These are phyloP conservation scores for Entosphenus tridentatus DNA, from an alignment of 2,113 vertebrate species.

Conservation along the genomic window DNA sequence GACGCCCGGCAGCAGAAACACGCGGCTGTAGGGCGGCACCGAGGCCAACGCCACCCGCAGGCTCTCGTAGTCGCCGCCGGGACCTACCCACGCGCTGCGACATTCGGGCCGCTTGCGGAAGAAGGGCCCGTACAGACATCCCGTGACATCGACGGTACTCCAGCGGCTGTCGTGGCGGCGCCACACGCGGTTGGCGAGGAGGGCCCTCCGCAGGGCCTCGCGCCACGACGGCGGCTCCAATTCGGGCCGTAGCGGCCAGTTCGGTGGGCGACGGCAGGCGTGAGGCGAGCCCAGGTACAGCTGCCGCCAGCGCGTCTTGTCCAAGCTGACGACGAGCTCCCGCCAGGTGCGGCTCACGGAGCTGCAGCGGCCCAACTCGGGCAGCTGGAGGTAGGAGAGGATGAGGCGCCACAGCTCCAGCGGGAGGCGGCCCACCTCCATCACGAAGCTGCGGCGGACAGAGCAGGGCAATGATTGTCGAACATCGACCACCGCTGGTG, in stretches of 20 bases:
- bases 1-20: constrained; percentile 39
- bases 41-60: constrained; percentile 34
- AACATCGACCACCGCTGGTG: too few species aligned
- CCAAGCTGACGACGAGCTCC: constrained; percentile 48
- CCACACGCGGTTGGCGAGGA: constrained; percentile 44
- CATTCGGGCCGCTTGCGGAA: constrained; percentile 40
- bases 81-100: constrained; percentile 28
- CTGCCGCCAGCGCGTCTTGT: constrained; percentile 64
- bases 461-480: too few species aligned
- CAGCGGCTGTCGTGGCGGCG: constrained; percentile 25
- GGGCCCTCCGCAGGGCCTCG: constrained; percentile 45
- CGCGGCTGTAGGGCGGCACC: constrained; percentile 32
- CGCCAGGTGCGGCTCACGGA: constrained; percentile 49
- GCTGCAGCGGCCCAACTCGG: constrained; percentile 54
- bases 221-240: constrained; percentile 44
- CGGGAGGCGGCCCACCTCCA: constrained; percentile 35
- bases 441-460: constrained; percentile 9
- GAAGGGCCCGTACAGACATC: constrained; percentile 29
- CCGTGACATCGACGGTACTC: constrained; percentile 30
- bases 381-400: constrained; percentile 38
- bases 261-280: constrained; percentile 41
- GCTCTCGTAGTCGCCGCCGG: constrained; percentile 33
- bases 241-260: constrained; percentile 43
- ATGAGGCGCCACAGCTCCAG: constrained; percentile 55
- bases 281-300: constrained; percentile 35